phyloP scores from a whole-genome alignment of 2,113 vertebrate genomes.

The Oenanthe melanoleuca region DNA sequence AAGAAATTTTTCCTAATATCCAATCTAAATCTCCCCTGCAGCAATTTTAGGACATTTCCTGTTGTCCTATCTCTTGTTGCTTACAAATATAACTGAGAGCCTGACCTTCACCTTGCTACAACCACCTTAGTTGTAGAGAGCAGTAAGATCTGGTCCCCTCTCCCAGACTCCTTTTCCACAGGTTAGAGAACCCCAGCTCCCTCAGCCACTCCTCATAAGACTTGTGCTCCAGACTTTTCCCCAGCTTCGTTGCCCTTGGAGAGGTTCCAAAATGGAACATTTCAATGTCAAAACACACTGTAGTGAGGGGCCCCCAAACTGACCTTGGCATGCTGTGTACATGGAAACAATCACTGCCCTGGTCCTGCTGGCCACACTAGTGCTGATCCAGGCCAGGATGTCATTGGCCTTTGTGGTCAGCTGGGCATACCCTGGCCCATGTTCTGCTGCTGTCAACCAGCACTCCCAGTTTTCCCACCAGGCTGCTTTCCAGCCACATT shows the following conservation, averaged over 20 bases:
- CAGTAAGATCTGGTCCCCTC: accelerated
- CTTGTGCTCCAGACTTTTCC: neutral
- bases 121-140: too few species aligned
- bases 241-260: accelerated
- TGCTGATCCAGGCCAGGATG: neutral
- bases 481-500: neutral
- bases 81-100: neutral
- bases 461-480: neutral
- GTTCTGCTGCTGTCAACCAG: neutral
- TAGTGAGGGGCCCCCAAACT: neutral
- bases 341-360: neutral
- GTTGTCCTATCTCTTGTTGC: neutral
- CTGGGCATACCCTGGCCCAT: neutral
- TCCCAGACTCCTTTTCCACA: neutral
- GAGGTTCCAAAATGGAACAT: neutral
- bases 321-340: neutral
- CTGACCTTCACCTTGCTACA: neutral
- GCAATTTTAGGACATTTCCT: neutral
- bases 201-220: neutral
- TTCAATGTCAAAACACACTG: neutral
- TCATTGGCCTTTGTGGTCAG: neutral
- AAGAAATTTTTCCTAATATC: neutral
- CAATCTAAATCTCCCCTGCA: neutral
- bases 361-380: neutral
- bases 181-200: neutral